phyloP scores from a whole-genome alignment of 1,140 invertebrate species.

The Zaprionus ornatus region DNA sequence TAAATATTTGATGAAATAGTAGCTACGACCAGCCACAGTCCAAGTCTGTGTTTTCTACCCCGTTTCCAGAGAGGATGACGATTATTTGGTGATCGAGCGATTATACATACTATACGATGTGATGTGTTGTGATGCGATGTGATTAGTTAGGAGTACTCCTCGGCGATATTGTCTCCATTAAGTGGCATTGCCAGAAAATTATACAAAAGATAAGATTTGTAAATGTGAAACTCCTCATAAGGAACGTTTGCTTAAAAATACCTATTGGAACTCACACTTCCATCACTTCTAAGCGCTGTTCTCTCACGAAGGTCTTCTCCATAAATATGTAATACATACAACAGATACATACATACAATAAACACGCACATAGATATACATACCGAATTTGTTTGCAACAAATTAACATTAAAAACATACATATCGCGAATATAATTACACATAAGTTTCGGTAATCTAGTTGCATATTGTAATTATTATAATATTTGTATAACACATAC shows the following conservation, averaged over 20 bases:
- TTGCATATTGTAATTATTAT: conserved; percentile 37
- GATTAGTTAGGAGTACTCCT: conserved; percentile 16
- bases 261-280: conserved; percentile 5
- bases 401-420: conserved; percentile 32
- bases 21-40: conserved; percentile 62
- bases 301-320: neutral
- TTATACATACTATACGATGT: conserved; percentile 19
- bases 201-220: conserved; percentile 12
- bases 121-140: conserved; percentile 2
- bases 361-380: conserved; percentile 48
- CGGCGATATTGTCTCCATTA: conserved; percentile 5
- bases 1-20: conserved; percentile 46
- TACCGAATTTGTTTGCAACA: conserved; percentile 51
- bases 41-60: conserved; percentile 44
- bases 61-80: conserved; percentile 29
- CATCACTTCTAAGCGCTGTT: neutral
- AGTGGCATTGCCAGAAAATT: conserved; percentile 17
- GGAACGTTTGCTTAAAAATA: conserved; percentile 30
- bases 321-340: conserved; percentile 20
- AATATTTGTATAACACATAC: conserved; percentile 10
- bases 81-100: conserved; percentile 36
- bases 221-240: conserved; percentile 21
- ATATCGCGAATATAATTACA: conserved; percentile 33
- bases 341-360: conserved; percentile 54
- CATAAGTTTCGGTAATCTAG: conserved; percentile 36